These are phyloP conservation scores for Puma concolor DNA, from an alignment of 2,113 vertebrate species.

Conservation along the genomic window DNA sequence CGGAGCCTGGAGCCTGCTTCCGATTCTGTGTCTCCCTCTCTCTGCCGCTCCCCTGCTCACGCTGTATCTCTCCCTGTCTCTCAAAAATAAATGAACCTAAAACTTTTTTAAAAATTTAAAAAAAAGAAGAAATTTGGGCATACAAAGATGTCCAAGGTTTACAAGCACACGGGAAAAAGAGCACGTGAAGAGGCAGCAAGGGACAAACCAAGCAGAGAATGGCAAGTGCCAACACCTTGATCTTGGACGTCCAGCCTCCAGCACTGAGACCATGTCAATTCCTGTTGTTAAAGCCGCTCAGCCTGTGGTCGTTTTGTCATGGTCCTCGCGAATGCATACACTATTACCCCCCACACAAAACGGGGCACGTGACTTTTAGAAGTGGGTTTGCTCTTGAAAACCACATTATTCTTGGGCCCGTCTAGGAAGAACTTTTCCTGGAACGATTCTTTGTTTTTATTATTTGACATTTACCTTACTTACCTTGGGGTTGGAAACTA, in stretches of 20 bases:
- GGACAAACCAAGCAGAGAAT: background rate
- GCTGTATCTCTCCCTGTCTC: too few relatives aligned
- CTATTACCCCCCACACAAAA: background rate
- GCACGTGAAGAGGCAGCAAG: background rate
- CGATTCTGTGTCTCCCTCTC: too few relatives aligned
- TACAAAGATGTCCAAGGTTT: background rate
- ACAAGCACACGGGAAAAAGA: rapidly evolving
- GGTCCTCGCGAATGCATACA: background rate
- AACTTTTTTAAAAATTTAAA: too few relatives aligned
- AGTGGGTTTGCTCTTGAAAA: background rate
- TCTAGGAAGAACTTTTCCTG: background rate
- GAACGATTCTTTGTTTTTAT: background rate
- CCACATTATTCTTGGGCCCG: background rate
- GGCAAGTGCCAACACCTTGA: background rate
- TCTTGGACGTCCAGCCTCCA: background rate
- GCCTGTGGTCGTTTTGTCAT: background rate
- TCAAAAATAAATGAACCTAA: too few relatives aligned
- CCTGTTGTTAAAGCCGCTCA: background rate
- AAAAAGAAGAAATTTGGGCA: background rate
- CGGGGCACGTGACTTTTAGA: background rate
- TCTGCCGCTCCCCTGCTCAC: too few relatives aligned
- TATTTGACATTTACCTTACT: background rate
- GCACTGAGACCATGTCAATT: background rate
- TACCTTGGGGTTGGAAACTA: background rate
- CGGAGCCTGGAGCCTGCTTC: too few relatives aligned